These are phyloP conservation scores for Labia minor DNA, from an alignment of 2,888 invertebrate species.

Conservation along the genomic window DNA sequence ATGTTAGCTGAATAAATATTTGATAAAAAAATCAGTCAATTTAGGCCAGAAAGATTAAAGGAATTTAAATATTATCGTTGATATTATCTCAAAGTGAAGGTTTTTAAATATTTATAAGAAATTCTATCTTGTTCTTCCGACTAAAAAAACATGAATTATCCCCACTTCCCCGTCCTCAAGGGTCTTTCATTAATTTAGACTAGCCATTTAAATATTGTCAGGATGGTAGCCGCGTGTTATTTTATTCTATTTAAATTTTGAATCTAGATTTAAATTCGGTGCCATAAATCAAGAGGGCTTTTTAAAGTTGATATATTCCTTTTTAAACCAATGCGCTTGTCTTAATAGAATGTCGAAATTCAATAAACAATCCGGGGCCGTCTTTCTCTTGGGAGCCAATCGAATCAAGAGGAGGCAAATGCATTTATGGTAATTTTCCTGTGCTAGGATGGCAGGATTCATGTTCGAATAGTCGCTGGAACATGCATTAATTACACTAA, in stretches of 20 bases:
- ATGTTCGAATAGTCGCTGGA: background rate
- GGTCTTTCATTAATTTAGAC: too few species aligned
- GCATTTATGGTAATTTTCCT: background rate
- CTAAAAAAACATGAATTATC: too few species aligned
- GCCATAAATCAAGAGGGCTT: conserved; percentile 6
- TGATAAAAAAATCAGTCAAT: too few species aligned
- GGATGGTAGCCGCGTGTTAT: background rate
- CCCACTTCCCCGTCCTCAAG: too few species aligned
- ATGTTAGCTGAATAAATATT: too few species aligned
- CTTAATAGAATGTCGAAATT: conserved; percentile 7
- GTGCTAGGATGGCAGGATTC: background rate
- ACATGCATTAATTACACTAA: background rate
- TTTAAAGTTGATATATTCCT: conserved; percentile 13
- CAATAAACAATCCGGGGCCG: background rate
- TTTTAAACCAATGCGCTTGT: background rate
- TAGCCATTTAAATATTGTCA: background rate
- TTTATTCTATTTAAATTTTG: conserved; percentile 1
- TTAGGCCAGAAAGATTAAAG: too few species aligned
- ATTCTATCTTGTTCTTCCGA: too few species aligned
- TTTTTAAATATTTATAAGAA: too few species aligned
- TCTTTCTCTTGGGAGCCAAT: background rate
- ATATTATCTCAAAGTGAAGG: too few species aligned
- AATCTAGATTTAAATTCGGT: background rate
- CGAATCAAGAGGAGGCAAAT: background rate
- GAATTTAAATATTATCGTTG: too few species aligned